These are phyloP conservation scores for Himalopsyche kuldschensis DNA, from an alignment of 2,888 invertebrate genomes.

Conservation along the genomic window DNA sequence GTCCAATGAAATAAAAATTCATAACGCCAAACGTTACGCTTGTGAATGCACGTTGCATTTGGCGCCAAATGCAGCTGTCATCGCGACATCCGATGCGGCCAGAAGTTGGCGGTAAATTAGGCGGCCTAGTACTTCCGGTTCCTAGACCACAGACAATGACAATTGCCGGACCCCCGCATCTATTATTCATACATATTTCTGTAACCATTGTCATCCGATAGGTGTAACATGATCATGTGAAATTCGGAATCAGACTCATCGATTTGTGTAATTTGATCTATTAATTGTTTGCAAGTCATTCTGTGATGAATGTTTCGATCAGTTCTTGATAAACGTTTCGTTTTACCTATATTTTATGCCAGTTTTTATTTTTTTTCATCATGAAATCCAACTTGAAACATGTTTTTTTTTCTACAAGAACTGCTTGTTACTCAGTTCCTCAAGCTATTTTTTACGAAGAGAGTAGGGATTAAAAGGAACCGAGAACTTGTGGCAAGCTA, in stretches of 20 bases:
- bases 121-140: background rate
- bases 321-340: too few species aligned
- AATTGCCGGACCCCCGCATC: background rate
- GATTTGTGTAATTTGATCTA: background rate
- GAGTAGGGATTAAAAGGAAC: too few species aligned
- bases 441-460: too few species aligned
- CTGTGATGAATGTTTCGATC: too few species aligned
- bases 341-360: too few species aligned
- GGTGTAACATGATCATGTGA: background rate
- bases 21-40: background rate
- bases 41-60: background rate
- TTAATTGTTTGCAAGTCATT: too few species aligned
- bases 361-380: too few species aligned
- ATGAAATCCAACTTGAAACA: too few species aligned
- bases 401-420: too few species aligned
- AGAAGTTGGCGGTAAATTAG: background rate
- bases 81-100: background rate
- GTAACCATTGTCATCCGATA: background rate
- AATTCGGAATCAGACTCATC: background rate
- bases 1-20: background rate
- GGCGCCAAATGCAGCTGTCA: background rate
- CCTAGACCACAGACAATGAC: background rate
- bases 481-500: too few species aligned
- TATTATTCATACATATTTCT: background rate
- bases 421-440: too few species aligned